Conservation (phyloP, 2,888 invertebrate genomes). For the Spodoptera exigua region DNA sequence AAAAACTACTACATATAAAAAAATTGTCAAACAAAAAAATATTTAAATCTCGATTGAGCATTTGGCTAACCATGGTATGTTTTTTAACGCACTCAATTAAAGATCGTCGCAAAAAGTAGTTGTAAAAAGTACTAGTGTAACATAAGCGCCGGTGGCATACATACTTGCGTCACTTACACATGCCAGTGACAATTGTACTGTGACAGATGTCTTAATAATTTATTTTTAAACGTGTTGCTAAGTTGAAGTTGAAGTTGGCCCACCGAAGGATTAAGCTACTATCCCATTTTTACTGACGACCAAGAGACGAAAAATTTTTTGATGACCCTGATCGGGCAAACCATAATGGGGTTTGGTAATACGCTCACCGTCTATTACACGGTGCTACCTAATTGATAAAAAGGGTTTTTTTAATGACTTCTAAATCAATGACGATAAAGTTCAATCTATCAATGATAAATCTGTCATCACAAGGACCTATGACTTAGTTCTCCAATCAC, state of each 20-base stretch:
- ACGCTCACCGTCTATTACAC: too few species aligned
- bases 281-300: too few species aligned
- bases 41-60: conserved; percentile 22
- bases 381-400: too few species aligned
- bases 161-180: conserved; percentile 35
- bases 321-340: too few species aligned
- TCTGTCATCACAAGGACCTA: background rate
- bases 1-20: too few species aligned
- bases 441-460: too few species aligned
- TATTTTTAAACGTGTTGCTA: conserved; percentile 15
- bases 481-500: conserved; percentile 9
- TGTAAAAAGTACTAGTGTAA: conserved; percentile 33
- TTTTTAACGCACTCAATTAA: conserved; percentile 38
- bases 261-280: too few species aligned
- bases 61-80: conserved; percentile 6
- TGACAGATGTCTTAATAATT: background rate
- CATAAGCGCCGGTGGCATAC: conserved; percentile 45
- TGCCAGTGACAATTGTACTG: conserved; percentile 1
- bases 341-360: too few species aligned
- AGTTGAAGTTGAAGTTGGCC: too few species aligned
- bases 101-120: conserved; percentile 30
- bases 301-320: too few species aligned
- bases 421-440: too few species aligned
- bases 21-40: background rate
- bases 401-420: too few species aligned